phyloP scores from a whole-genome alignment of 2,888 invertebrate species.

The Pristionchus entomophagus region DNA sequence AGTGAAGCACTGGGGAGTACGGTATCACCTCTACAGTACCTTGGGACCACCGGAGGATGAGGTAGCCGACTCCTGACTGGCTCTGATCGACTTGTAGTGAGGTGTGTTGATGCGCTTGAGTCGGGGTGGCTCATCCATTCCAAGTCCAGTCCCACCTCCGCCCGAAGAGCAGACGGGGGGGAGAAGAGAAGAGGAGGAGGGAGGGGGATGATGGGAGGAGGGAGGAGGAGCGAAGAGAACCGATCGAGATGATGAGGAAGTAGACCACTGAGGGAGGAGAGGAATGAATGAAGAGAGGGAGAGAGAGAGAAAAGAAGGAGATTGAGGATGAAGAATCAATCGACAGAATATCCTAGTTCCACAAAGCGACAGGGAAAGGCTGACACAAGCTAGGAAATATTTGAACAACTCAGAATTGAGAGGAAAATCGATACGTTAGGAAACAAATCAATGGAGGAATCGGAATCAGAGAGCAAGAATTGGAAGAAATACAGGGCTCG shows the following conservation, averaged over 20 bases:
- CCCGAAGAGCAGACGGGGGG: slow-evolving; percentile 75
- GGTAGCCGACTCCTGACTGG: slow-evolving; percentile 77
- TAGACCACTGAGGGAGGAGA: background rate
- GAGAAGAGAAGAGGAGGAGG: slow-evolving; percentile 57
- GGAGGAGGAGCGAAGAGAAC: slow-evolving; percentile 34
- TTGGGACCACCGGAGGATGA: slow-evolving; percentile 29
- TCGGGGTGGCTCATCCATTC: slow-evolving; percentile 77
- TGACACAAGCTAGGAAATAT: background rate
- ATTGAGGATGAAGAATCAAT: background rate
- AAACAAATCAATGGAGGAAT: background rate
- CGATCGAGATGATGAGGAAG: slow-evolving; percentile 2
- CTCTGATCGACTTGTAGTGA: slow-evolving; percentile 98
- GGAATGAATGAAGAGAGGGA: background rate
- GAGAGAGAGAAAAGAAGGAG: background rate
- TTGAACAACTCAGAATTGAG: background rate
- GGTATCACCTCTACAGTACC: slow-evolving; percentile 25
- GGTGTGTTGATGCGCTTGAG: slow-evolving; percentile 95
- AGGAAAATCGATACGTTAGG: background rate
- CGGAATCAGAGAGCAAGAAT: background rate
- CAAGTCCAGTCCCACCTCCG: no score
- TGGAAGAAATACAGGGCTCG: background rate
- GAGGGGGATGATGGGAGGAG: background rate
- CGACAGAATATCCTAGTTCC: background rate
- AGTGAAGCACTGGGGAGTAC: background rate
- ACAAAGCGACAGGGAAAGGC: background rate